Conservation (phyloP, 2,113 vertebrate genomes). For the Macquaria ambigua region DNA sequence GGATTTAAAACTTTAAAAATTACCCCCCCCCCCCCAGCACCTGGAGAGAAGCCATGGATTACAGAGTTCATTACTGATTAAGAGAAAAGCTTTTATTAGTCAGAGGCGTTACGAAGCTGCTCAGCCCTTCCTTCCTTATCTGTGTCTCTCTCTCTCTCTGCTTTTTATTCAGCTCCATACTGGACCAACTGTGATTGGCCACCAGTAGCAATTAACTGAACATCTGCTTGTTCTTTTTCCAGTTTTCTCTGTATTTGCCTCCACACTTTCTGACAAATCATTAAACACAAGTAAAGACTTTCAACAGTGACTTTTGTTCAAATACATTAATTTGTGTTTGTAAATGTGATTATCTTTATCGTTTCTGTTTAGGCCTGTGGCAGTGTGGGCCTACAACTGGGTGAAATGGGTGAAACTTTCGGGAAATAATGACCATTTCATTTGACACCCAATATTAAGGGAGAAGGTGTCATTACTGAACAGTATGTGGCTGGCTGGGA, state of each 20-base stretch:
- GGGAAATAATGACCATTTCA: neutral
- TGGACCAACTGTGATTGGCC: slow-evolving; percentile 11
- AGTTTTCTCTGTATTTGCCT: neutral
- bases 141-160: neutral
- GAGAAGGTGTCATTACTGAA: slow-evolving; percentile 9
- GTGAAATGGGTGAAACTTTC: neutral
- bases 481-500: slow-evolving; percentile 9
- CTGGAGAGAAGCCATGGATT: slow-evolving; percentile 39
- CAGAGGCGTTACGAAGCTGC: slow-evolving; percentile 17
- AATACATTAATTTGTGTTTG: neutral
- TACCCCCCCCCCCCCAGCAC: too few species aligned
- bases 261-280: neutral
- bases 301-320: neutral
- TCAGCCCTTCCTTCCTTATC: slow-evolving; percentile 17
- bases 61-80: slow-evolving; percentile 57
- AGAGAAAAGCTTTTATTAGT: slow-evolving; percentile 58
- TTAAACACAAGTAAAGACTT: neutral
- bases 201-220: slow-evolving; percentile 14
- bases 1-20: neutral
- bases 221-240: neutral
- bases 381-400: neutral
- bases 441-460: neutral
- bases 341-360: neutral
- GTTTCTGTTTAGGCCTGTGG: too few species aligned
- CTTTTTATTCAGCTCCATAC: slow-evolving; percentile 28